Conservation (phyloP, 2,797 vertebrate species). For the Australoheros facetus region DNA sequence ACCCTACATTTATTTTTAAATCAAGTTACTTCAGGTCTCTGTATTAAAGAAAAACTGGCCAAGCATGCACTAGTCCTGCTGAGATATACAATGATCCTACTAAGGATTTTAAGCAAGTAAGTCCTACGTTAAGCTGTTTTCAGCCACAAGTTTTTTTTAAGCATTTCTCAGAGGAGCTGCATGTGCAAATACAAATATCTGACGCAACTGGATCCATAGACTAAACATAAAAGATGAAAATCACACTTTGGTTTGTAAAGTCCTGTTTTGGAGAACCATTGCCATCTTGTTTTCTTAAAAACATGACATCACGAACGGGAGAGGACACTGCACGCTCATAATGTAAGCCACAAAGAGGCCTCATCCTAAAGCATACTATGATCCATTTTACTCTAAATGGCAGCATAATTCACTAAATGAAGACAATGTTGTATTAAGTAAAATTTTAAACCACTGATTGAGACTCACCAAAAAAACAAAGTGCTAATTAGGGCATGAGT, state of each 20-base stretch:
- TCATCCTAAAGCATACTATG: not conserved
- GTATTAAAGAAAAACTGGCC: not conserved
- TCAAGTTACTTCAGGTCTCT: not conserved
- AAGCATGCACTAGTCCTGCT: not conserved
- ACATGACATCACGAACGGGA: too few relatives aligned
- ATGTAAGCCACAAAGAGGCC: not conserved
- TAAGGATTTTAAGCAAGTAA: not conserved
- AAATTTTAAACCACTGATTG: not conserved
- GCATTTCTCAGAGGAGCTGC: too few relatives aligned
- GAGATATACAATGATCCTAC: not conserved
- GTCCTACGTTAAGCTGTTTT: too few relatives aligned
- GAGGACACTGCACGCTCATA: not conserved
- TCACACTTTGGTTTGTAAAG: not conserved
- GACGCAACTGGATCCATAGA: not conserved
- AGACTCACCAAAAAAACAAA: too few relatives aligned
- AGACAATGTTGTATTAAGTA: not conserved
- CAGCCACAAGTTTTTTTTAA: too few relatives aligned
- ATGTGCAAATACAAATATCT: too few relatives aligned
- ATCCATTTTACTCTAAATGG: too few relatives aligned
- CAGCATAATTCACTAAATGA: fast-evolving
- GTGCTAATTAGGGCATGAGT: not conserved
- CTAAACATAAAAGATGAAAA: not conserved
- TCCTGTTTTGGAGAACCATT: not conserved
- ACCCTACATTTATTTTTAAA: not conserved
- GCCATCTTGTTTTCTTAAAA: not conserved